Evolutionary conservation across 2,888 invertebrate species (phyloP), one percentile per base, ranked within the genome.

Genomic region (Cryptus viduatorius): DNA sequence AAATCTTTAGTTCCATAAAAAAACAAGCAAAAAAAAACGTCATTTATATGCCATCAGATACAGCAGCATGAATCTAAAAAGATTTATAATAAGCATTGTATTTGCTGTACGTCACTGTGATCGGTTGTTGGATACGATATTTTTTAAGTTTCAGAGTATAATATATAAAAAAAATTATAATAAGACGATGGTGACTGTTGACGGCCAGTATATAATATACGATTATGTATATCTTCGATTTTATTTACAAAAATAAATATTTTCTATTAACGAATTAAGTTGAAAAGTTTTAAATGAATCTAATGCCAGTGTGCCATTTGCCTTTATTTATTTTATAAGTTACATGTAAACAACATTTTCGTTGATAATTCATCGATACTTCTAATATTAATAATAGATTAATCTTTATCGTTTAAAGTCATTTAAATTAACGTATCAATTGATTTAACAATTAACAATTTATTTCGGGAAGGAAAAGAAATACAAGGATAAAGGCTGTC

Each of bases 161-260:
- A 69, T 79, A 29, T 12, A 37, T 16, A 46, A 50, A 31, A 64
- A 1, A 3, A 3, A 48, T 24, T 50, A 53, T 4, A 16, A 59
- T 61, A 42, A 42, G 31, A 53, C 81, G 42, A 75, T 56, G 10
- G 73, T 79, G 65, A 72, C 80, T 73, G 67, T 59, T 29, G 24
- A 67, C 72, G 79, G 69, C 61, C 69, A 78, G 78, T 64, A 73
- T 77, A 80, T 64, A 78, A n/a, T n/a, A 31, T 68, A 56, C 8
- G 56, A 19, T 24, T 56, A 56, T 56, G 19, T 19, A 53, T 24
- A 24, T 75, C 46, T 78, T 77, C 59, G 78, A 76, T 71, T 56
- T 46, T 82, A 78, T 78, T 56, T 79, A 82, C 48, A 79, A 83
- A 73, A 71, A 61, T 79, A 71, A 79, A 79, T 71, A 53, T 79